These are phyloP conservation scores for Apotomis capreana DNA, from an alignment of 2,888 invertebrate species.

Conservation along the genomic window DNA sequence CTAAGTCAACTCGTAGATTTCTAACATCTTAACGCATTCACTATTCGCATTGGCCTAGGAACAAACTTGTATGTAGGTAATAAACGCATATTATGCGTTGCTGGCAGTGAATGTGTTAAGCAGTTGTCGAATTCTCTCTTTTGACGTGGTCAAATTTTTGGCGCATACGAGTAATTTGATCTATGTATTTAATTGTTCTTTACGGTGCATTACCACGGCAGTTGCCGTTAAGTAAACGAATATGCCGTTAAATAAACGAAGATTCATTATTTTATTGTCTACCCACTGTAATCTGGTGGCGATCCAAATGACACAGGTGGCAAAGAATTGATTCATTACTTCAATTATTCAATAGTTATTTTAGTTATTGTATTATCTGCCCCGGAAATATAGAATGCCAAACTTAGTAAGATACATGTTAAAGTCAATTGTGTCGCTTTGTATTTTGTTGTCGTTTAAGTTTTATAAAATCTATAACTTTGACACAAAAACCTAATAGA, in stretches of 20 bases:
- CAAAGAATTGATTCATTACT: not conserved
- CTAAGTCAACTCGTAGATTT: no score
- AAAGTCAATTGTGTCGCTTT: no score
- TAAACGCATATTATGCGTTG: no score
- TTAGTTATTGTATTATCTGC: not conserved
- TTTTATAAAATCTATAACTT: no score
- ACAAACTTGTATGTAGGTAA: no score
- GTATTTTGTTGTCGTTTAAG: no score
- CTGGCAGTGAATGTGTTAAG: no score
- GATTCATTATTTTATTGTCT: conserved; percentile 2
- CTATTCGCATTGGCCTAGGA: no score
- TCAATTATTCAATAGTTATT: not conserved
- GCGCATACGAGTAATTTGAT: not conserved
- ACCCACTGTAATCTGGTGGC: not conserved
- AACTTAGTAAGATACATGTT: not conserved
- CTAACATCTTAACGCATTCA: no score
- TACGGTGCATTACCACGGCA: not conserved
- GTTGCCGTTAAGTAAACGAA: not conserved
- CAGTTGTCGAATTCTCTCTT: not conserved
- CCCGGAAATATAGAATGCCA: not conserved
- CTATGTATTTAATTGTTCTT: not conserved
- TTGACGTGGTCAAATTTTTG: not conserved
- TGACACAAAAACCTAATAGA: no score
- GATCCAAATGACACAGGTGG: not conserved
- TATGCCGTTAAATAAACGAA: not conserved